Base-by-base conservation (phyloP, 2,888 invertebrate genomes). In the Agonopterix alstromeriana region DNA sequence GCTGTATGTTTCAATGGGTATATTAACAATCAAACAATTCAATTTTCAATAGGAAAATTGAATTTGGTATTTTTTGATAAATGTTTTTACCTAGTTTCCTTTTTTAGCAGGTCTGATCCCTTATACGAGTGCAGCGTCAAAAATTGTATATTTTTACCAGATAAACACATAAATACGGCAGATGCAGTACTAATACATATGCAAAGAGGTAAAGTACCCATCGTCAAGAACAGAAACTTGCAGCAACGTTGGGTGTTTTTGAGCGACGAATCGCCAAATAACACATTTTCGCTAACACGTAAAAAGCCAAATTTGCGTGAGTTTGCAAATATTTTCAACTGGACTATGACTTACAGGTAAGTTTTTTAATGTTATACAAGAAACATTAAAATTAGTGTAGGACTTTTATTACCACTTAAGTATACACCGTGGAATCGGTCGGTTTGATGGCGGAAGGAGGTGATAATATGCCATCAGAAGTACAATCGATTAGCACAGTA, bases 241-340 rank as follows among this genome's bases (percentile, higher is more conserved):
- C 53, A 67, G 2, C 93, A 93, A 70, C 84, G 90, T 50, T 93
- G 93, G 93, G 87, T 93, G 12, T 92, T 92, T 56, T 73, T 92
- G 48, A 92, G 89, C 0, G 93, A 93, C 61, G 93, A 93, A 73
- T 91, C 92, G 42, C 92, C 93, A 0, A 66, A 76, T 8, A 78
- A 92, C 57, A 90, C 91, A 0, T 92, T 92, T 60, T 62, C 90
- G 1, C 57, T 74, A 17, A 56, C 72, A 10, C 61, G 60, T 11
- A 69, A 71, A 0, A 43, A 36, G 5, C 43, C 77, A 7, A 59
- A 90, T 14, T 45, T 63, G 35, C 61, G 64, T 3, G 67, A 84
- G 27, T 90, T 90, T 58, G 83, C 91, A 54, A 85, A 90, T 3
- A 53, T 91, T 8, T 94, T 92, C 59, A 92, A 92, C 62, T 92